Percentiles rank a stretch among this genome's conserved stretches.
phyloP scores from a whole-genome alignment of 35 echinoderm and acorn worm species.

The Heliocidaris erythrogramma region DNA sequence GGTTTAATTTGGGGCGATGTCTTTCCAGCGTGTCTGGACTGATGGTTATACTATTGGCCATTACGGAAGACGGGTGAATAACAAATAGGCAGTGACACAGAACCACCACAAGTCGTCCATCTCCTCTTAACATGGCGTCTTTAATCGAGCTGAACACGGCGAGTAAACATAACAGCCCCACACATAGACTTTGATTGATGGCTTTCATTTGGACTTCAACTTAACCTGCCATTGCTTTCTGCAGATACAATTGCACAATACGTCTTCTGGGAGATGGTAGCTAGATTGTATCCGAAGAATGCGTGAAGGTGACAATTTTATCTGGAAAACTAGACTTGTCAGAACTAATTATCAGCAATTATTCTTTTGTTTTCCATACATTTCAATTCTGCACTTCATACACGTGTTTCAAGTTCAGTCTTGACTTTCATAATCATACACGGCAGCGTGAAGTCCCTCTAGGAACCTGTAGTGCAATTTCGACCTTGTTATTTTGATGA shows the following conservation, averaged over 20 bases:
- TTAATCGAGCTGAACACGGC: conserved; percentile 32
- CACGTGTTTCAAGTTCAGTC: not conserved
- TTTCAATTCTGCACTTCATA: not conserved
- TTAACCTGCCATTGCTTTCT: not conserved
- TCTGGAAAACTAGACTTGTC: not conserved
- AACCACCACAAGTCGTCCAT: not conserved
- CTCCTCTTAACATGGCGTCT: not conserved
- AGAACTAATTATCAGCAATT: not conserved
- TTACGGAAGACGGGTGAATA: not conserved
- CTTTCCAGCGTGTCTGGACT: not conserved
- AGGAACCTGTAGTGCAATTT: not conserved
- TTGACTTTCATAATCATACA: not conserved
- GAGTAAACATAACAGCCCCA: conserved; percentile 30
- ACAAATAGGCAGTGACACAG: conserved; percentile 20
- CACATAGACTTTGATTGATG: conserved; percentile 33
- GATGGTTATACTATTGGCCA: conserved; percentile 9
- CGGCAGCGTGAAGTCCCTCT: not conserved
- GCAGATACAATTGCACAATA: not conserved
- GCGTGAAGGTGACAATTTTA: not conserved
- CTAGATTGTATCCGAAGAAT: not conserved
- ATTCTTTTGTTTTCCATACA: not conserved
- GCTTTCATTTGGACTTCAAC: not conserved
- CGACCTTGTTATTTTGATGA: not conserved
- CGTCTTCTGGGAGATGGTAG: not conserved
- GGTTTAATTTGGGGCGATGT: conserved; percentile 23